Evolutionary conservation across 2,888 invertebrate species (phyloP), one percentile per base, ranked within the genome.

Genomic region (Andrena praecox): DNA sequence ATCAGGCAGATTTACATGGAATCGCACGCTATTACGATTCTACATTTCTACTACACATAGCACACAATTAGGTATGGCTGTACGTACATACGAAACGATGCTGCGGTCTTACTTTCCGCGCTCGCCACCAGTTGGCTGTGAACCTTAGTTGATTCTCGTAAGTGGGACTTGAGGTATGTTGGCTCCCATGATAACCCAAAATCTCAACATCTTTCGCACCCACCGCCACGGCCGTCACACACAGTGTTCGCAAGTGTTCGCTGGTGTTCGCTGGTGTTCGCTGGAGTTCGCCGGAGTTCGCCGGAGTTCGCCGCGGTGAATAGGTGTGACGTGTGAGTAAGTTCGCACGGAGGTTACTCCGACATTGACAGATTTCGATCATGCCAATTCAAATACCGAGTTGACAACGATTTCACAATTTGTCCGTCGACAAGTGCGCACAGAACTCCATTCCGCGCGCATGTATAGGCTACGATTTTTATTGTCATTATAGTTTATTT

Each of bases 351-450:
- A 85, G 85, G 82, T 87, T 86, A 88, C 76, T 80, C 67, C 77
- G 80, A 69, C 76, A 80, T 71, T 89, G 81, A 81, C 77, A 80
- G 56, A 72, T 77, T 72, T 66, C 48, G 73, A 88, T 75, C 70
- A 87, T 89, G 86, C 56, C 12, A 78, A 68, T 59, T 68, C 67
- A 70, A 74, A 69, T 52, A 79, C 67, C 60, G 42, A 89, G 83
- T 86, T 89, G 88, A 88, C 86, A 83, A 71, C 73, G 67, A 50
- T 42, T 72, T 72, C 77, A 75, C 50, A 69, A 54, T 62, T 77
- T 54, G 35, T 64, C 12, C 54, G 52, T 82, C 70, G 50, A 33
- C 60, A 60, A 82, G 63, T 69, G 78, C 67, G 31, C n/a, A 52
- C 75, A 29, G 35, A 64, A 27, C 54, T 71, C 66, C 77, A 74